Evolutionary conservation across 2,797 vertebrate species (phyloP).

Genomic region (Podarcis lilfordi): DNA sequence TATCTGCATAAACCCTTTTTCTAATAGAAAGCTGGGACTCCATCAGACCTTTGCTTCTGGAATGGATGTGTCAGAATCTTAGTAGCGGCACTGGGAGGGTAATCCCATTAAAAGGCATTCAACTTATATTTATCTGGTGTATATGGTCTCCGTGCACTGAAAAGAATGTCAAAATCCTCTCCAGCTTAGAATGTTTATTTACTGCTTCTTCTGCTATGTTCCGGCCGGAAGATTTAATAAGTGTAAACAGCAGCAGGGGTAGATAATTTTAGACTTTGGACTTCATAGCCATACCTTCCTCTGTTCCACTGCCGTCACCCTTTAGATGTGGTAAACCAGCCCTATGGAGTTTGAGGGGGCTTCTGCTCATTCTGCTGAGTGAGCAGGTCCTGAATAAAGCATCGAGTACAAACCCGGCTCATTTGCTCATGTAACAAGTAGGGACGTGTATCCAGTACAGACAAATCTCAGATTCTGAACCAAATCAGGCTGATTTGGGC

Average conservation of each 20-base stretch:
- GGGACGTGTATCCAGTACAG: too few species aligned
- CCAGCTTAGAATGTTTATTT: conserved; percentile 36
- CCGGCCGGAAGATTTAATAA: background rate
- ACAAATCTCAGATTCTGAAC: too few species aligned
- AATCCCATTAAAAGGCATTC: conserved; percentile 45
- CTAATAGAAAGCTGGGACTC: conserved; percentile 39
- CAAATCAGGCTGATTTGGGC: too few species aligned
- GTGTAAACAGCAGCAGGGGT: background rate
- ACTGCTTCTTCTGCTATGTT: conserved; percentile 16
- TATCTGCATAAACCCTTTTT: conserved; percentile 47
- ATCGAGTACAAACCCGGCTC: too few species aligned
- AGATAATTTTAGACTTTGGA: background rate
- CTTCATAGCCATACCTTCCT: background rate
- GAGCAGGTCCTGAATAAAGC: too few species aligned
- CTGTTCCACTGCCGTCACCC: too few species aligned
- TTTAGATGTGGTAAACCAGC: too few species aligned
- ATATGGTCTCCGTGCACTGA: background rate
- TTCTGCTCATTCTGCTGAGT: too few species aligned
- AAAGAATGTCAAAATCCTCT: conserved; percentile 32
- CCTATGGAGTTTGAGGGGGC: too few species aligned
- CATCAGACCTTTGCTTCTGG: conserved; percentile 19
- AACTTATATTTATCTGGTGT: conserved; percentile 29
- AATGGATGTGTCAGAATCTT: conserved; percentile 14
- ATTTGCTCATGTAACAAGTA: too few species aligned
- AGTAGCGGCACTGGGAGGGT: conserved; percentile 16